These are phyloP conservation scores for Eulithis prunata DNA, from an alignment of 2,888 invertebrate genomes.

Conservation along the genomic window DNA sequence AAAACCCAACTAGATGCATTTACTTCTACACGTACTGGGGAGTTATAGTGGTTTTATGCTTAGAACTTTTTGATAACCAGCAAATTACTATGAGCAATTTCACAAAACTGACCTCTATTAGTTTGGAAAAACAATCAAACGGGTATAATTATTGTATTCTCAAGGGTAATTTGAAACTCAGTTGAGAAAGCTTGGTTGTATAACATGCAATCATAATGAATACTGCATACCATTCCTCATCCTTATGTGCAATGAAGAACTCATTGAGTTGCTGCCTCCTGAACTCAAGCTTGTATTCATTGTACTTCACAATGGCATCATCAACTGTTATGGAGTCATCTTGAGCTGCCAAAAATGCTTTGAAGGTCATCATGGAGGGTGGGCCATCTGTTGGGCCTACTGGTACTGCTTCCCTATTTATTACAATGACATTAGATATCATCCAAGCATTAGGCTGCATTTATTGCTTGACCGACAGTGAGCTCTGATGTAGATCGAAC, in stretches of 20 bases:
- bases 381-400: slow-evolving; percentile 86
- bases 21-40: slow-evolving; percentile 9
- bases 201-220: slow-evolving; percentile 29
- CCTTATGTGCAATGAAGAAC: slow-evolving; percentile 99
- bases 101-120: slow-evolving; percentile 30
- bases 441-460: not conserved
- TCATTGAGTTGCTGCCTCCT: slow-evolving; percentile 98
- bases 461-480: too few relatives aligned
- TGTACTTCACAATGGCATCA: slow-evolving; percentile 97
- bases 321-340: slow-evolving; percentile 99
- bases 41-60: slow-evolving; percentile 51
- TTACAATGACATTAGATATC: slow-evolving; percentile 18
- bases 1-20: slow-evolving; percentile 33
- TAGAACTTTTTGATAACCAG: slow-evolving; percentile 76
- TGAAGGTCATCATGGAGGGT: slow-evolving; percentile 98
- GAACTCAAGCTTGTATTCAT: slow-evolving; percentile 99
- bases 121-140: slow-evolving; percentile 8
- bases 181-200: slow-evolving; percentile 27
- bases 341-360: slow-evolving; percentile 97
- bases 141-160: slow-evolving; percentile 1
- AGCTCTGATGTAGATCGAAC: too few relatives aligned
- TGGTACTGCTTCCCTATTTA: slow-evolving; percentile 77
- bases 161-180: slow-evolving; percentile 14
- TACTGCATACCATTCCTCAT: slow-evolving; percentile 98
- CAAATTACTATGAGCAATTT: slow-evolving; percentile 62